Conservation (phyloP, 1,140 invertebrate species). For the Tetranychus cinnabarinus region DNA sequence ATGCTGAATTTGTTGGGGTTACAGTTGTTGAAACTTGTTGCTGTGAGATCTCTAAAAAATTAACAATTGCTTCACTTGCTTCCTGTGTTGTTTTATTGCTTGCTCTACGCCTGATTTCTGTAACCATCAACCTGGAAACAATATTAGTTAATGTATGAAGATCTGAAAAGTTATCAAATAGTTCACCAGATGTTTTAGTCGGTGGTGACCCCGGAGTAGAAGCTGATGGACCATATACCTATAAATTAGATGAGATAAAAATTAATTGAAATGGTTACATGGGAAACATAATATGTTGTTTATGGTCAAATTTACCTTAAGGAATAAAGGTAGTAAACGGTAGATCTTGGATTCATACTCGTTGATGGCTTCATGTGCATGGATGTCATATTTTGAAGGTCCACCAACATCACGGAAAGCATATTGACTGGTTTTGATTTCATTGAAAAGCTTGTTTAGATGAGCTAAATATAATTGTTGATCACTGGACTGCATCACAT, state of each 20-base stretch:
- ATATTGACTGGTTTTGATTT: conserved; percentile 5
- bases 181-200: not conserved
- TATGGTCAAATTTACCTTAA: conserved; percentile 45
- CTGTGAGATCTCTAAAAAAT: conserved; percentile 70
- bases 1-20: no score
- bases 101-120: conserved; percentile 70
- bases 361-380: conserved; percentile 13
- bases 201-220: not conserved
- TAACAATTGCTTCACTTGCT: conserved; percentile 81
- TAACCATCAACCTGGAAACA: conserved; percentile 77
- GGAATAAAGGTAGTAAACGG: conserved; percentile 92
- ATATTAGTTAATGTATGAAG: conserved; percentile 75
- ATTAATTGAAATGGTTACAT: not conserved
- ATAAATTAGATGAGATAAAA: not conserved
- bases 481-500: not conserved
- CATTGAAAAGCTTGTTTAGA: conserved; percentile 4
- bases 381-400: not conserved
- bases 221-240: not conserved
- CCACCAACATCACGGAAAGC: conserved; percentile 2
- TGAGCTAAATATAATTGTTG: conserved; percentile 1
- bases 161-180: conserved; percentile 80
- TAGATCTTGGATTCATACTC: conserved; percentile 84
- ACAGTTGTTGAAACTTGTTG: conserved; percentile 21
- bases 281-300: not conserved
- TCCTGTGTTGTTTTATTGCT: conserved; percentile 56